Evolutionary conservation across 2,888 invertebrate species (phyloP).

Genomic region (Ligdia adustata): DNA sequence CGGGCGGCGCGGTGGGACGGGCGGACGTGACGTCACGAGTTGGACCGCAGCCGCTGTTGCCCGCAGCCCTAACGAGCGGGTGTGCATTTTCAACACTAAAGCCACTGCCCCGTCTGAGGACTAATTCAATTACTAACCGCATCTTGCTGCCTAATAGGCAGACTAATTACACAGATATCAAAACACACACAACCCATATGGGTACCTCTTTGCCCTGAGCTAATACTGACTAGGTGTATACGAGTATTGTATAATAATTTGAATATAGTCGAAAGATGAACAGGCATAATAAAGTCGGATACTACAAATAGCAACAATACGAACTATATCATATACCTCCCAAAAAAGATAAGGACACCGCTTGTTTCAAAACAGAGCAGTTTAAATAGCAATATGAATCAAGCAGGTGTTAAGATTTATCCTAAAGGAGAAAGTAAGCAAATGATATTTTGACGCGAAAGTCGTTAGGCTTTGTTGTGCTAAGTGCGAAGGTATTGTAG

Average conservation of each 20-base stretch:
- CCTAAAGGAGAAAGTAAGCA: slow-evolving; percentile 15
- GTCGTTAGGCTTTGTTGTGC: slow-evolving; percentile 33
- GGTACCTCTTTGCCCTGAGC: too few species aligned
- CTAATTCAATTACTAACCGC: slow-evolving; percentile 41
- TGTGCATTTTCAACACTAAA: slow-evolving; percentile 74
- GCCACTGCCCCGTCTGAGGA: slow-evolving; percentile 43
- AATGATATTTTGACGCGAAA: slow-evolving; percentile 22
- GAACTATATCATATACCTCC: too few species aligned
- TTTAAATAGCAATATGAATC: slow-evolving; percentile 8
- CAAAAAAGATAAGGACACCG: too few species aligned
- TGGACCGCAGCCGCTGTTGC: slow-evolving; percentile 70
- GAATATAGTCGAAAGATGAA: too few species aligned
- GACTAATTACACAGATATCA: too few species aligned
- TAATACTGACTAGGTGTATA: too few species aligned
- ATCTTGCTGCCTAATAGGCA: too few species aligned
- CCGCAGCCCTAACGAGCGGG: slow-evolving; percentile 69
- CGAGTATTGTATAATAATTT: too few species aligned
- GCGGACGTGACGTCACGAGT: slow-evolving; percentile 79
- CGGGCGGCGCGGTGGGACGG: slow-evolving; percentile 43
- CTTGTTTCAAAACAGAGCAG: too few species aligned
- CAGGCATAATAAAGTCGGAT: too few species aligned
- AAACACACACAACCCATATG: too few species aligned
- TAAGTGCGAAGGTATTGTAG: slow-evolving; percentile 31
- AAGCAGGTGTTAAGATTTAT: slow-evolving; percentile 11
- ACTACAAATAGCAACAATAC: too few species aligned